phyloP scores from a whole-genome alignment of 2,888 invertebrate species.

The Scaptomyza caliginosa region DNA sequence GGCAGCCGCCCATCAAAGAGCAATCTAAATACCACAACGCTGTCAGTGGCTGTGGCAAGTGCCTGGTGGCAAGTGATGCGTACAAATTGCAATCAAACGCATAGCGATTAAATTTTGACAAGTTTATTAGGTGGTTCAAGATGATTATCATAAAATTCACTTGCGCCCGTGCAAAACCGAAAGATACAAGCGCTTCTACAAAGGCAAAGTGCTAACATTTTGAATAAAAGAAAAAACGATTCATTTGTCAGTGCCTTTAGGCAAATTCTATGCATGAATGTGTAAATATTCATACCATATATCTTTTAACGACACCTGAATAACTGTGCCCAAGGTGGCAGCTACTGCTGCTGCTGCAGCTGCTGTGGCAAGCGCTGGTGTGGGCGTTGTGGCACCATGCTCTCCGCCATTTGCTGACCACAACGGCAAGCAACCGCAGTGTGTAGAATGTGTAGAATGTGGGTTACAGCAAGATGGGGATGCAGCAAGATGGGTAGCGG shows the following conservation, averaged over 20 bases:
- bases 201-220: not conserved
- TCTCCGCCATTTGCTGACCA: constrained; percentile 49
- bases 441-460: constrained; percentile 43
- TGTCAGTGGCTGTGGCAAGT: constrained; percentile 40
- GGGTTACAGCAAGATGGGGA: not conserved
- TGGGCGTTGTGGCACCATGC: not conserved
- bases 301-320: constrained; percentile 16
- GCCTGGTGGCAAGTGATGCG: constrained; percentile 43
- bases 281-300: not conserved
- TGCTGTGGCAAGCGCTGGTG: not conserved
- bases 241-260: not conserved
- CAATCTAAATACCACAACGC: constrained; percentile 48
- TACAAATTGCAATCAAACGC: constrained; percentile 34
- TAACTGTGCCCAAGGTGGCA: constrained; percentile 15
- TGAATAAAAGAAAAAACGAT: not conserved
- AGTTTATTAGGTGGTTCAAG: not conserved
- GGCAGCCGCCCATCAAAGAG: not conserved
- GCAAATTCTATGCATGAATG: not conserved
- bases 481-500: constrained; percentile 17
- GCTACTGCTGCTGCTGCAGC: not conserved
- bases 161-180: not conserved
- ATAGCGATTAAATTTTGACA: constrained; percentile 14
- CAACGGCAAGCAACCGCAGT: constrained; percentile 69
- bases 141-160: too few species aligned
- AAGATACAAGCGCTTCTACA: not conserved